phyloP scores from a whole-genome alignment of 2,888 invertebrate genomes.

The Noctua comes region DNA sequence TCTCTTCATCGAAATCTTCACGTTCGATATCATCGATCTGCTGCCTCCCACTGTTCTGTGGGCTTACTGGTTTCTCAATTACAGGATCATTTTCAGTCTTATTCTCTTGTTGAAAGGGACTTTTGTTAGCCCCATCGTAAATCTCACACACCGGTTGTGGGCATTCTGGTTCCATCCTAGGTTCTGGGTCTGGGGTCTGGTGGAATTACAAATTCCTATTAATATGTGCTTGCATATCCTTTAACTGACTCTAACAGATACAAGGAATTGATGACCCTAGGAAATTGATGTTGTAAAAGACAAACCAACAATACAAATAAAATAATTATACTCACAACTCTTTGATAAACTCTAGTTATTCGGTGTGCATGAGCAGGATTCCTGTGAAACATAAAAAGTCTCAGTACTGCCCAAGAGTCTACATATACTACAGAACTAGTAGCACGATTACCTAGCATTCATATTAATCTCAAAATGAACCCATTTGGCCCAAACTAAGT shows the following conservation, averaged over 20 bases:
- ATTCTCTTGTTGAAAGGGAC: constrained; percentile 77
- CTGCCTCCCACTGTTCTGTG: constrained; percentile 74
- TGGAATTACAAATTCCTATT: constrained; percentile 55
- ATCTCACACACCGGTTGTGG: constrained; percentile 80
- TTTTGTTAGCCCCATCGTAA: constrained; percentile 76
- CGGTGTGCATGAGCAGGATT: constrained; percentile 72
- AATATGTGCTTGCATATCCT: neutral
- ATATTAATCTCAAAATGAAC: constrained; percentile 50
- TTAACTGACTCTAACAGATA: neutral
- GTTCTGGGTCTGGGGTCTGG: constrained; percentile 48
- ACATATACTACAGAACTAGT: constrained; percentile 26
- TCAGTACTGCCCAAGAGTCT: constrained; percentile 14
- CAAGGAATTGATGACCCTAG: neutral
- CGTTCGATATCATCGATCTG: constrained; percentile 86
- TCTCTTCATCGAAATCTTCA: constrained; percentile 87
- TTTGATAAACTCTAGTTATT: constrained; percentile 60
- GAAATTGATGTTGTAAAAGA: neutral
- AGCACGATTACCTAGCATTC: constrained; percentile 56
- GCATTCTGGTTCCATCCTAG: constrained; percentile 87
- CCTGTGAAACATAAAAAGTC: constrained; percentile 59
- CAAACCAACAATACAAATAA: constrained; percentile 1
- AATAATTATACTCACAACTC: constrained; percentile 54
- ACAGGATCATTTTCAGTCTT: constrained; percentile 82
- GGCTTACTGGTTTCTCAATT: constrained; percentile 70
- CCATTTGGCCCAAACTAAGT: constrained; percentile 39